Conservation (phyloP, 2,797 vertebrate species). For the Aeoliscus strigatus region DNA sequence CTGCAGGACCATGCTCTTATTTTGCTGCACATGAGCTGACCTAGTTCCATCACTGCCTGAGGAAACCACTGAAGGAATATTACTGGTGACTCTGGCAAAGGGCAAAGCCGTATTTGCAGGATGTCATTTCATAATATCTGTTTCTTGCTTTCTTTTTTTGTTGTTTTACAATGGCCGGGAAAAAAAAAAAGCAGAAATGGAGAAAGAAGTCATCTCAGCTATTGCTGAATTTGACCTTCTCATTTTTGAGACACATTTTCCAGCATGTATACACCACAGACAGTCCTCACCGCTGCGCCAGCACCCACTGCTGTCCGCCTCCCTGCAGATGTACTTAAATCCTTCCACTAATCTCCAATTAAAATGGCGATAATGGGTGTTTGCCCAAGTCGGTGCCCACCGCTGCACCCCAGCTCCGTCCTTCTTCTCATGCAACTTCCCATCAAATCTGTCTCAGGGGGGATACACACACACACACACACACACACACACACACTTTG, state of each 20-base stretch:
- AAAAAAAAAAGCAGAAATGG: too few relatives aligned
- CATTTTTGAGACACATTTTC: too few relatives aligned
- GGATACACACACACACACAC: conserved; percentile 18
- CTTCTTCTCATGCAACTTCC: conserved; percentile 28
- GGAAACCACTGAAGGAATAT: conserved; percentile 31
- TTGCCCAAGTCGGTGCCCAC: conserved; percentile 60
- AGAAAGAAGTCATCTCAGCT: too few relatives aligned
- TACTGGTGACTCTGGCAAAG: conserved; percentile 41
- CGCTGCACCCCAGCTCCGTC: conserved; percentile 34
- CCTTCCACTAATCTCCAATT: conserved; percentile 68
- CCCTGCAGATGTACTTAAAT: conserved; percentile 49
- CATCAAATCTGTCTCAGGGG: conserved; percentile 44
- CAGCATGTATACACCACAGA: conserved; percentile 26
- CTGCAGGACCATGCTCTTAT: too few relatives aligned
- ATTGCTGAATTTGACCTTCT: too few relatives aligned
- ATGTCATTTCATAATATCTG: conserved; percentile 28
- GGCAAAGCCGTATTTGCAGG: conserved; percentile 45
- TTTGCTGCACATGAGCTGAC: conserved; percentile 18
- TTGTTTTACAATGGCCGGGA: too few relatives aligned
- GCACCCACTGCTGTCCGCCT: conserved; percentile 35
- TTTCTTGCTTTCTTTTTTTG: too few relatives aligned
- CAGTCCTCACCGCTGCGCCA: conserved; percentile 34
- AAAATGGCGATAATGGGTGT: conserved; percentile 70
- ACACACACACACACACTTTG: conserved; percentile 18
- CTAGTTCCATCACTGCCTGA: conserved; percentile 21